Percentiles rank a stretch among this genome's conserved stretches.
Evolutionary conservation across 2,797 vertebrate genomes (phyloP).

Genomic region (Anabacerthia variegaticeps): DNA sequence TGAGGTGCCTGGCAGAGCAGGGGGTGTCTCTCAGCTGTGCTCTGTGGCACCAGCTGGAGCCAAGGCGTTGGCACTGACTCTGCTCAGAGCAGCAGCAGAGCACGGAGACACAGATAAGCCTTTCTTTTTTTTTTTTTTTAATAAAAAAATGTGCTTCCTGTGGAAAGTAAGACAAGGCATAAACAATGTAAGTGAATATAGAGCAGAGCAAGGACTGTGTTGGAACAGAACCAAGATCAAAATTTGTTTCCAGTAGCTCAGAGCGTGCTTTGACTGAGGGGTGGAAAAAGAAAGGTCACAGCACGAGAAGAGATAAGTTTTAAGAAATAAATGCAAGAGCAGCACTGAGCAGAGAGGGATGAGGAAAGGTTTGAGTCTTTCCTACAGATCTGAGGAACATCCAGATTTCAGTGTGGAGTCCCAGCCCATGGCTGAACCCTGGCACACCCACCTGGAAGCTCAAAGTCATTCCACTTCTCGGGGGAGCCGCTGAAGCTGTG

Average conservation of each 20-base stretch:
- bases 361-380: neutral
- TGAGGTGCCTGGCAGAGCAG: neutral
- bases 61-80: neutral
- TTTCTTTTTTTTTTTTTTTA: neutral
- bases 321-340: neutral
- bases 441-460: slow-evolving; percentile 87
- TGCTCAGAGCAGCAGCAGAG: neutral
- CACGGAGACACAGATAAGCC: slow-evolving; percentile 13
- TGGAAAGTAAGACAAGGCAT: slow-evolving; percentile 55
- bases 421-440: neutral
- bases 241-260: slow-evolving; percentile 46
- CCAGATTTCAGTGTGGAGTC: neutral
- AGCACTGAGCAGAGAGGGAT: neutral
- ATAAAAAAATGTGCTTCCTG: slow-evolving; percentile 12
- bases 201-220: neutral
- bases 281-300: slow-evolving; percentile 31
- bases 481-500: slow-evolving; percentile 95
- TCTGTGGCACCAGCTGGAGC: neutral
- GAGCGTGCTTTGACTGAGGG: neutral
- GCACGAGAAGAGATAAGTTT: slow-evolving; percentile 17
- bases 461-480: slow-evolving; percentile 95
- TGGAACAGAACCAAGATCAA: slow-evolving; percentile 37
- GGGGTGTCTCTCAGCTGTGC: neutral
- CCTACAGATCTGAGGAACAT: neutral
- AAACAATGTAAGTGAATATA: slow-evolving; percentile 39